phyloP scores from a whole-genome alignment of 2,888 invertebrate species.

The Drosophila koepferae region DNA sequence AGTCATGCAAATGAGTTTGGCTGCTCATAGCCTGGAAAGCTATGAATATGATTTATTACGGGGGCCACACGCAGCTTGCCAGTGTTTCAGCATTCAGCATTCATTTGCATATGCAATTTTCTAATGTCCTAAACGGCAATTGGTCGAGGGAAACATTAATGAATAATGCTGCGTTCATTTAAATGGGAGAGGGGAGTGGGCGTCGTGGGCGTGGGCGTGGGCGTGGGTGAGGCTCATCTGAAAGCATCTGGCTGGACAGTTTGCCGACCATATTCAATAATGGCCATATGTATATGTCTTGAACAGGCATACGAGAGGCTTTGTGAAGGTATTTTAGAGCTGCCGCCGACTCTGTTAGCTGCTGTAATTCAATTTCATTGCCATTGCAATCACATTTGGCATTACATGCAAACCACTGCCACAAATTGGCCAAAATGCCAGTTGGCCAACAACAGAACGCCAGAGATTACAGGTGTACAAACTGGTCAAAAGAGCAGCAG shows the following conservation, averaged over 20 bases:
- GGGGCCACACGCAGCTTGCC: conserved; percentile 10
- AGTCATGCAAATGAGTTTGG: conserved; percentile 43
- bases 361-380: conserved; percentile 49
- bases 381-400: conserved; percentile 49
- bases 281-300: conserved; percentile 21
- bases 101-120: conserved; percentile 72
- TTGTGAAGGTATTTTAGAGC: conserved; percentile 4
- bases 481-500: conserved; percentile 3
- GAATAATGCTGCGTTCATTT: conserved; percentile 69
- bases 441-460: conserved; percentile 9
- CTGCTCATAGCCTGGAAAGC: conserved; percentile 33
- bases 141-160: conserved; percentile 51
- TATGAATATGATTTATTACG: conserved; percentile 67
- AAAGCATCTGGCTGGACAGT: background rate
- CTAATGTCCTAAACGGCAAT: conserved; percentile 28
- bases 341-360: background rate
- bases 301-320: conserved; percentile 2
- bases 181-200: conserved; percentile 1
- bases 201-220: background rate
- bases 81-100: background rate
- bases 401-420: conserved; percentile 36
- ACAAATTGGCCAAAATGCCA: conserved; percentile 28
- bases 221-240: background rate
- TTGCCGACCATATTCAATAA: conserved; percentile 15
- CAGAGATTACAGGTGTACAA: conserved; percentile 25